Evolutionary conservation across 2,113 vertebrate species (phyloP).

Genomic region (Vicugna pacos): DNA sequence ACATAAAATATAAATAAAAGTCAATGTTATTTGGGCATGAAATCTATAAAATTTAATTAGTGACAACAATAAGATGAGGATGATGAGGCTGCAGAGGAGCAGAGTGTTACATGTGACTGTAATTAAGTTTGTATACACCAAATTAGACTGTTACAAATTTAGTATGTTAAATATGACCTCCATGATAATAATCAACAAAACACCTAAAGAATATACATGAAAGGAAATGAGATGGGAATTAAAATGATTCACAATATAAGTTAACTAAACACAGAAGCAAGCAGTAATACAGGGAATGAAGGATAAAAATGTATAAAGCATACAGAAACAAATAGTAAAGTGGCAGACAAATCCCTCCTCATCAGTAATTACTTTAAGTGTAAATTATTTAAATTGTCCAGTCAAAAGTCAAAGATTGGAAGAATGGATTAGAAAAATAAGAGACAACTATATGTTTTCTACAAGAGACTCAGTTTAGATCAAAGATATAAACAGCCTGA

Average conservation of each 20-base stretch:
- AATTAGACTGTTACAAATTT: neutral
- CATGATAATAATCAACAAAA: neutral
- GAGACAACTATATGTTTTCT: neutral
- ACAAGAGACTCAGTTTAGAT: neutral
- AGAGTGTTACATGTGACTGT: neutral
- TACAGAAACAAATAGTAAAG: neutral
- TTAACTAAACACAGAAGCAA: neutral
- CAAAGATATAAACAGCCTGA: neutral
- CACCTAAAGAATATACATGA: neutral
- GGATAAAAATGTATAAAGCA: neutral
- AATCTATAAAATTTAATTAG: neutral
- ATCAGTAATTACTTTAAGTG: neutral
- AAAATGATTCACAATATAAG: neutral
- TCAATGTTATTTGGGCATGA: neutral
- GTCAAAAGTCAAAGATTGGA: neutral
- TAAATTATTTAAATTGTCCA: neutral
- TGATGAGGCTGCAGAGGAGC: neutral
- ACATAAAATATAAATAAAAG: neutral
- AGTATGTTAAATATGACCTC: neutral
- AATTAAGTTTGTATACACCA: neutral
- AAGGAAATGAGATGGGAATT: neutral
- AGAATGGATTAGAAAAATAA: neutral
- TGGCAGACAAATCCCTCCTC: neutral
- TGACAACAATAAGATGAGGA: neutral
- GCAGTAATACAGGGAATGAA: neutral